Conservation (phyloP, 2,113 vertebrate species). For the Upupa epops region DNA sequence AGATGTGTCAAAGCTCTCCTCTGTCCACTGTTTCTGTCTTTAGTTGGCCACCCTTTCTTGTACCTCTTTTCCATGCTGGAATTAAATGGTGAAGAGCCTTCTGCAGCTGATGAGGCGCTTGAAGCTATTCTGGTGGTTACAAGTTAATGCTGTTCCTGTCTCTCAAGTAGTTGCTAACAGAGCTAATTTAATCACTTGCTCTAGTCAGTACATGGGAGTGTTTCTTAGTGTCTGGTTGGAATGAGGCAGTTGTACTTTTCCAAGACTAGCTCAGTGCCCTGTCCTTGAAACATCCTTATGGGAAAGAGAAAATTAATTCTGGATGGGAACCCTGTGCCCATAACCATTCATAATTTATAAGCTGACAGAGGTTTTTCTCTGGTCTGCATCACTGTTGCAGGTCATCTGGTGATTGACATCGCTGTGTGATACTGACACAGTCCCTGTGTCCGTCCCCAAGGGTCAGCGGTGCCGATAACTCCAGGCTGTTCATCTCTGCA, state of each 20-base stretch:
- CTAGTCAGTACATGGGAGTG: neutral
- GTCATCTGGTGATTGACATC: neutral
- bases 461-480: neutral
- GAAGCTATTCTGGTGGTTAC: neutral
- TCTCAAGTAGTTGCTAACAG: neutral
- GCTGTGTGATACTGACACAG: neutral
- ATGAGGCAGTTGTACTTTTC: neutral
- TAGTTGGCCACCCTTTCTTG: neutral
- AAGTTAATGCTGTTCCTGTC: neutral
- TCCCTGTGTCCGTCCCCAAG: neutral
- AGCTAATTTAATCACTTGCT: neutral
- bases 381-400: neutral
- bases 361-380: slow-evolving; percentile 6
- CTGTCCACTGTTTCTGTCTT: neutral
- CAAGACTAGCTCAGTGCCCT: neutral
- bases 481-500: neutral
- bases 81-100: neutral
- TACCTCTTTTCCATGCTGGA: neutral
- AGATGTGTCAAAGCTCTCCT: neutral
- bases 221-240: neutral
- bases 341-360: slow-evolving; percentile 1
- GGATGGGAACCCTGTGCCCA: neutral
- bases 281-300: slow-evolving; percentile 24
- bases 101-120: neutral
- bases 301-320: slow-evolving; percentile 10